These are phyloP conservation scores for Centropristis striata DNA, from an alignment of 2,113 vertebrate species.

Conservation along the genomic window DNA sequence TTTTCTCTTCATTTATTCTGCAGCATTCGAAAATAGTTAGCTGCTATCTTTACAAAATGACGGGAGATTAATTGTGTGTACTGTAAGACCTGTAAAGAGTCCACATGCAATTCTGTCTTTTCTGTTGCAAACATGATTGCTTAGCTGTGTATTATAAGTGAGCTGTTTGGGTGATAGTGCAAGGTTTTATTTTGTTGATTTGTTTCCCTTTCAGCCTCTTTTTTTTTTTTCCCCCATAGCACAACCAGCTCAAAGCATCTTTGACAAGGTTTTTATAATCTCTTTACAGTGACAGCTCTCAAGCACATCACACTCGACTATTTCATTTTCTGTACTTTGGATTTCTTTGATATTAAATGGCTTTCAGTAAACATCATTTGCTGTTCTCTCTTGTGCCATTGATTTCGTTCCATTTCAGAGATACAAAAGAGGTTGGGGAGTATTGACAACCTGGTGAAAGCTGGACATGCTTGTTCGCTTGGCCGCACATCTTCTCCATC, in stretches of 20 bases:
- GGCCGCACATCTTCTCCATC: conserved; percentile 50
- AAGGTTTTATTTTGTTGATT: conserved; percentile 48
- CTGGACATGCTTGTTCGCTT: conserved; percentile 29
- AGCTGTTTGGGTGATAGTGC: conserved; percentile 32
- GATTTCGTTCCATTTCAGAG: conserved; percentile 57
- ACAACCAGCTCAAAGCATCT: conserved; percentile 37
- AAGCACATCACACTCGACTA: conserved; percentile 55
- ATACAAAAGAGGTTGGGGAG: conserved; percentile 35
- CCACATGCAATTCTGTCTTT: conserved; percentile 35
- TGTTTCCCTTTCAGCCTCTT: conserved; percentile 41
- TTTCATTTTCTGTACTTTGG: conserved; percentile 60
- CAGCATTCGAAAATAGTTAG: conserved; percentile 61
- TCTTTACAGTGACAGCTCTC: conserved; percentile 32
- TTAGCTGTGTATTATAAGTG: conserved; percentile 47
- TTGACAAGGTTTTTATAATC: conserved; percentile 40
- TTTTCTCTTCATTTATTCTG: conserved; percentile 81
- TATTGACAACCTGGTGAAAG: conserved; percentile 60
- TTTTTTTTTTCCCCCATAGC: conserved; percentile 9
- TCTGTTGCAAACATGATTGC: conserved; percentile 45
- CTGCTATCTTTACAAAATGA: conserved; percentile 49
- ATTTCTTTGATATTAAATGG: conserved; percentile 71
- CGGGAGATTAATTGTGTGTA: conserved; percentile 33
- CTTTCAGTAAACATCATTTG: conserved; percentile 54
- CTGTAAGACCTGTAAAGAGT: conserved; percentile 30
- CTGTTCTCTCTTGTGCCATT: conserved; percentile 38